These are phyloP conservation scores for Pyrgus malvae DNA, from an alignment of 2,888 invertebrate genomes.

Conservation along the genomic window DNA sequence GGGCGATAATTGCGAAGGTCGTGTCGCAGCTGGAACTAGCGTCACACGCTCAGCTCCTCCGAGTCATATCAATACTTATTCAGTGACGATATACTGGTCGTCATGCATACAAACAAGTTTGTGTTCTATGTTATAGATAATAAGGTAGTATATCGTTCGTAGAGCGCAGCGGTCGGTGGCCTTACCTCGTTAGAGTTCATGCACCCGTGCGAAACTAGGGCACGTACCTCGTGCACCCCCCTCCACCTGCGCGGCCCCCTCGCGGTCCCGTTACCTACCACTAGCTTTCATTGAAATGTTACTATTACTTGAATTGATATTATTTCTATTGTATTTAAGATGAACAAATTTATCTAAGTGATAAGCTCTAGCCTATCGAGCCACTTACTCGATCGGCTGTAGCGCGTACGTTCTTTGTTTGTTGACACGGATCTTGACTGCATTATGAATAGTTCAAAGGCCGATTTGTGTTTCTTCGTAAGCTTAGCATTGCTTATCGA, in stretches of 20 bases:
- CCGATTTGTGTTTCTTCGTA: constrained; percentile 39
- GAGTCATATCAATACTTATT: constrained; percentile 71
- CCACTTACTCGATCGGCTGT: constrained; percentile 27
- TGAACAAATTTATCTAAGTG: constrained; percentile 35
- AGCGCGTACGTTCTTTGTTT: constrained; percentile 37
- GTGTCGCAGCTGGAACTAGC: constrained; percentile 72
- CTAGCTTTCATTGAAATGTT: constrained; percentile 76
- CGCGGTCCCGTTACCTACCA: constrained; percentile 67
- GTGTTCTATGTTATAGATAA: constrained; percentile 41
- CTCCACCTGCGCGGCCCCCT: constrained; percentile 43
- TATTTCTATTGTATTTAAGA: constrained; percentile 45
- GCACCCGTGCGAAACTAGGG: constrained; percentile 80
- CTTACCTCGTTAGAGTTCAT: constrained; percentile 82
- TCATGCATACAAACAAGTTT: constrained; percentile 42
- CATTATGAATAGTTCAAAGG: constrained; percentile 47
- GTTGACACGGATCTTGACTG: constrained; percentile 34
- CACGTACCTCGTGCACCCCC: constrained; percentile 70
- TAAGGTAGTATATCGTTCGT: constrained; percentile 60
- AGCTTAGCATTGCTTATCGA: constrained; percentile 30
- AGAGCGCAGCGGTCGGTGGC: constrained; percentile 73
- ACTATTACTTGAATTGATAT: constrained; percentile 55
- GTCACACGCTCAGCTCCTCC: constrained; percentile 68
- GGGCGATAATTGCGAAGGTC: constrained; percentile 75
- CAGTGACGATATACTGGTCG: constrained; percentile 68
- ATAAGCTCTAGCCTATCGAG: constrained; percentile 34